Evolutionary conservation across 2,888 invertebrate genomes (phyloP).

Genomic region (Lobophora halterata): DNA sequence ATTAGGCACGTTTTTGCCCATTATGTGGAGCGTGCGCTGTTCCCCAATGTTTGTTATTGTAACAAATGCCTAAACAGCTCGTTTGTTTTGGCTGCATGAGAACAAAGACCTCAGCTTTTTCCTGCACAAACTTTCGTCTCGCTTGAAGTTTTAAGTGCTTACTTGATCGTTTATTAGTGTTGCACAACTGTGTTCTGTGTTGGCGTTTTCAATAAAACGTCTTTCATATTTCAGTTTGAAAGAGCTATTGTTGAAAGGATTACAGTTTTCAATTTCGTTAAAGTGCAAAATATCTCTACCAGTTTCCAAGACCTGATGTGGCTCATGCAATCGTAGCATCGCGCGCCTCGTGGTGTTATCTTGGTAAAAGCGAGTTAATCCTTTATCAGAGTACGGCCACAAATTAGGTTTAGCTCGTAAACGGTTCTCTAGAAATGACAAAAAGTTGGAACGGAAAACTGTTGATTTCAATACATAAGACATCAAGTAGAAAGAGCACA

Average conservation of each 20-base stretch:
- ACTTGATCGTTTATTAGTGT: constrained; percentile 48
- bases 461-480: too few species aligned
- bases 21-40: constrained; percentile 41
- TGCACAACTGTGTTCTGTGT: constrained; percentile 43
- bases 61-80: constrained; percentile 65
- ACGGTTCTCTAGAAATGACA: neutral
- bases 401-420: constrained; percentile 17
- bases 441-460: too few species aligned
- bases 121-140: constrained; percentile 50
- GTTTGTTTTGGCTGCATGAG: constrained; percentile 73
- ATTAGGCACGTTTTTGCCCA: constrained; percentile 65
- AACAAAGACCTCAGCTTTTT: constrained; percentile 69
- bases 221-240: constrained; percentile 23
- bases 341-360: constrained; percentile 12
- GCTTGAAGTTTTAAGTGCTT: constrained; percentile 63
- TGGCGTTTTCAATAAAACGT: constrained; percentile 35
- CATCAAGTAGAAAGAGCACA: too few species aligned
- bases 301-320: constrained; percentile 12
- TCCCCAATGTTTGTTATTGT: constrained; percentile 68
- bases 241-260: neutral
- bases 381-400: constrained; percentile 13
- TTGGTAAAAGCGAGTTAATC: constrained; percentile 15
- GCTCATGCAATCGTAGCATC: constrained; percentile 13
- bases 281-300: constrained; percentile 17
- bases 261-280: constrained; percentile 18